These are phyloP conservation scores for Candoia aspera DNA, from an alignment of 2,113 vertebrate species.

Conservation along the genomic window DNA sequence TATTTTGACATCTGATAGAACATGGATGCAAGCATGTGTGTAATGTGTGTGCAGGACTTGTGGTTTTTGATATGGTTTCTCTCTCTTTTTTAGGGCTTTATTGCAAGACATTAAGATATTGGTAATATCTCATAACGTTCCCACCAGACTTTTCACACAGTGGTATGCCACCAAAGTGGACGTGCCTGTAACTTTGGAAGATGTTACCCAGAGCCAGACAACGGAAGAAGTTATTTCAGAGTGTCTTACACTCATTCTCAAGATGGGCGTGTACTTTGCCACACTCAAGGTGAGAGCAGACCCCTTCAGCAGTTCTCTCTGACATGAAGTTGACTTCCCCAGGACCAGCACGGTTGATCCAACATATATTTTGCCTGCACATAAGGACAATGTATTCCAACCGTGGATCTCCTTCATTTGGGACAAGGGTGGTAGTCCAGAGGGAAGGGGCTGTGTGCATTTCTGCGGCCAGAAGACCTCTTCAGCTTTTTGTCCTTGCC, in stretches of 20 bases:
- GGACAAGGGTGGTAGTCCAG: neutral
- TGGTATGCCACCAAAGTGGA: constrained; percentile 58
- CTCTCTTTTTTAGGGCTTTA: constrained; percentile 47
- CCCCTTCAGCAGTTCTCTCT: too few species aligned
- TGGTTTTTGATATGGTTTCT: neutral
- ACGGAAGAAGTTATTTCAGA: constrained; percentile 53
- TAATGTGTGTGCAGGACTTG: neutral
- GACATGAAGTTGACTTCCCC: neutral
- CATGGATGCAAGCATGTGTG: neutral
- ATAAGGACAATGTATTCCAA: neutral
- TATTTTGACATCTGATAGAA: neutral
- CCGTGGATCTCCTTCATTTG: neutral
- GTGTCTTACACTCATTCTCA: constrained; percentile 57
- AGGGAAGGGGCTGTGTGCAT: neutral
- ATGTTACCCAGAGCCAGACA: constrained; percentile 6
- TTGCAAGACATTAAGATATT: constrained; percentile 67
- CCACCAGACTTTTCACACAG: constrained; percentile 65
- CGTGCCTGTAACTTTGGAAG: neutral
- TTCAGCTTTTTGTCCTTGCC: neutral
- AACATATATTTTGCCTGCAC: neutral
- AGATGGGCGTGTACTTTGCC: constrained; percentile 48
- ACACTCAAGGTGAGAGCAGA: constrained; percentile 56
- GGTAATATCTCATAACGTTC: constrained; percentile 70
- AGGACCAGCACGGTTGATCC: neutral
- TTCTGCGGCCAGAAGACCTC: neutral